A percentile compares a stretch with the other conserved stretches of the same genome.
phyloP scores from a whole-genome alignment of 2,797 vertebrate genomes.

The Adelosebastes latens region DNA sequence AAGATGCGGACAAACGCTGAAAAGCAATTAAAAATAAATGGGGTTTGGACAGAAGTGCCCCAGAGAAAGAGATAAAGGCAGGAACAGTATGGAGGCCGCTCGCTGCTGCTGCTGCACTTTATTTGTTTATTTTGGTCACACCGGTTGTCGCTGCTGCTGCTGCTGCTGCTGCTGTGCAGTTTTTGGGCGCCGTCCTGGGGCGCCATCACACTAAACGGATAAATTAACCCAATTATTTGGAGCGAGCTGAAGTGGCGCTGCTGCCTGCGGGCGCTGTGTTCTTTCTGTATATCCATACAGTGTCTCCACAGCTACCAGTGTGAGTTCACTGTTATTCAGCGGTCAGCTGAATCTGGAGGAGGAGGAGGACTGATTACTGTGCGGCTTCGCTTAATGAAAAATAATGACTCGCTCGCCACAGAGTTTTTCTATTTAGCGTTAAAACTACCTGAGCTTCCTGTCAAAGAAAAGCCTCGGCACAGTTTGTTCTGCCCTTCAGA shows the following conservation, averaged over 20 bases:
- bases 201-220: constrained; percentile 55
- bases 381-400: constrained; percentile 55
- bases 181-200: constrained; percentile 45
- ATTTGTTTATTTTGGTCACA: constrained; percentile 11
- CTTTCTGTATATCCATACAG: too few species aligned
- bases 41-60: constrained; percentile 58
- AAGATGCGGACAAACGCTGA: constrained; percentile 62
- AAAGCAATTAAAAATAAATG: constrained; percentile 80
- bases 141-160: neutral
- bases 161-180: constrained; percentile 29
- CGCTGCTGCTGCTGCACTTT: neutral
- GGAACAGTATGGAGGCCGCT: constrained; percentile 3
- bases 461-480: constrained; percentile 30
- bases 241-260: constrained; percentile 45
- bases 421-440: neutral
- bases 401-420: constrained; percentile 28
- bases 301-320: too few species aligned
- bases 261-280: constrained; percentile 31
- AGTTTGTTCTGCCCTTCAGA: constrained; percentile 31
- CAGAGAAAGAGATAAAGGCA: constrained; percentile 59
- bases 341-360: constrained; percentile 52
- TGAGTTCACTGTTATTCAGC: neutral
- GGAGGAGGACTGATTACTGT: constrained; percentile 48
- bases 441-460: constrained; percentile 11
- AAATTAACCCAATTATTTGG: constrained; percentile 68